Evolutionary conservation across 2,888 invertebrate species (phyloP).

Genomic region (Zootermopsis nevadensis): DNA sequence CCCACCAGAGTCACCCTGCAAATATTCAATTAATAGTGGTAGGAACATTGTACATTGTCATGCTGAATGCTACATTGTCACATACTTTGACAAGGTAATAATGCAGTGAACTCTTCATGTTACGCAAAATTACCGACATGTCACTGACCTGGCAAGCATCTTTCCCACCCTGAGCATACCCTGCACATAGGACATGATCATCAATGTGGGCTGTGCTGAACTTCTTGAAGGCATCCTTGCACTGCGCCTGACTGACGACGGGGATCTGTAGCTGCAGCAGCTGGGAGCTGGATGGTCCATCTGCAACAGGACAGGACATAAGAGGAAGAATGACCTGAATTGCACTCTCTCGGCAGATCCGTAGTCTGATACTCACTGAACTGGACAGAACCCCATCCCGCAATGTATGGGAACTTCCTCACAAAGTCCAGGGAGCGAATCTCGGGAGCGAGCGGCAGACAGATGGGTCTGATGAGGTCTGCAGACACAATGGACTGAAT

Average conservation of each 20-base stretch:
- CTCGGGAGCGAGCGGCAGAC: constrained; percentile 73
- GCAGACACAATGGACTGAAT: constrained; percentile 57
- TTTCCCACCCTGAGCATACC: constrained; percentile 72
- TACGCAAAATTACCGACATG: not conserved
- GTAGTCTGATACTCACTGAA: constrained; percentile 71
- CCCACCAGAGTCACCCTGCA: constrained; percentile 79
- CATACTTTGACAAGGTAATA: no score
- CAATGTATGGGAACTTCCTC: constrained; percentile 74
- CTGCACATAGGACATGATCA: constrained; percentile 77
- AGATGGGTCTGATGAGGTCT: constrained; percentile 79
- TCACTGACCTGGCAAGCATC: constrained; percentile 77
- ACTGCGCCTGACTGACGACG: constrained; percentile 72
- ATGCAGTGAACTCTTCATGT: no score
- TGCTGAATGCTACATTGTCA: no score
- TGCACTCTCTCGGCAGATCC: no score
- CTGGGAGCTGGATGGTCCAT: constrained; percentile 73
- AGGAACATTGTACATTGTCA: no score
- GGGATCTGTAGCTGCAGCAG: constrained; percentile 80
- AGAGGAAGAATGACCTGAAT: not conserved
- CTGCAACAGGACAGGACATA: constrained; percentile 63
- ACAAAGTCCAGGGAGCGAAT: constrained; percentile 69
- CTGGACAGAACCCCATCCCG: constrained; percentile 83
- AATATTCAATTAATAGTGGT: not conserved
- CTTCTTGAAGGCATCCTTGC: constrained; percentile 68
- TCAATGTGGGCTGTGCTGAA: constrained; percentile 70